Evolutionary conservation across 2,113 vertebrate species (phyloP).

Genomic region (Oreochromis niloticus): DNA sequence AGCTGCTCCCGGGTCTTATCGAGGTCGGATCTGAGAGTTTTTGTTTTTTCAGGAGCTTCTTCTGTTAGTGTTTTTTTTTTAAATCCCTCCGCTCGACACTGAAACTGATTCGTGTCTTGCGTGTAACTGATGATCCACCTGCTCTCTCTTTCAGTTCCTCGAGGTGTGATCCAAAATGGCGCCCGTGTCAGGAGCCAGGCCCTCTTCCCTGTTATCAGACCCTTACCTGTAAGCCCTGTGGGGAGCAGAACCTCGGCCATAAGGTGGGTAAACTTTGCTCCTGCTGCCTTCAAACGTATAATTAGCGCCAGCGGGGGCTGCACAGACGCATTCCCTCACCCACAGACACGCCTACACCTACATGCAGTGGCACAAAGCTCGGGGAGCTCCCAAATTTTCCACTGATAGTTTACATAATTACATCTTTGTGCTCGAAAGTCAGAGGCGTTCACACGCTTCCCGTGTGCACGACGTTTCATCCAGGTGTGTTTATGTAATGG

Average conservation of each 20-base stretch:
- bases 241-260: conserved; percentile 87
- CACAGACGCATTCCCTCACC: not conserved
- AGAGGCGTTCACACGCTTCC: conserved; percentile 1
- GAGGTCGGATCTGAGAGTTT: not conserved
- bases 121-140: not conserved
- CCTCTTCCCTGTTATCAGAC: conserved; percentile 90
- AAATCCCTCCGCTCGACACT: not conserved
- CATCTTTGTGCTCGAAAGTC: conserved; percentile 31
- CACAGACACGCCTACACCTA: not conserved
- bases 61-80: not conserved
- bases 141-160: conserved; percentile 78
- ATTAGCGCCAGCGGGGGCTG: not conserved
- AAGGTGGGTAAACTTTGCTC: conserved; percentile 75
- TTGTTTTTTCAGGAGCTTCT: not conserved
- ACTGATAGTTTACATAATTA: conserved; percentile 41
- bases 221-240: conserved; percentile 88
- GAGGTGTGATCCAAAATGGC: conserved; percentile 95
- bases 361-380: not conserved
- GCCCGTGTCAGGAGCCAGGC: conserved; percentile 92
- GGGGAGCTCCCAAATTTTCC: conserved; percentile 2
- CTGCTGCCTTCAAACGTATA: not conserved
- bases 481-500: conserved; percentile 58
- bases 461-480: conserved; percentile 12
- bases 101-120: not conserved
- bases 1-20: conserved; percentile 12